A percentile compares a stretch with the other conserved stretches of the same genome.
Evolutionary conservation across 2,888 invertebrate species (phyloP).

Genomic region (Xestia c-nigrum): DNA sequence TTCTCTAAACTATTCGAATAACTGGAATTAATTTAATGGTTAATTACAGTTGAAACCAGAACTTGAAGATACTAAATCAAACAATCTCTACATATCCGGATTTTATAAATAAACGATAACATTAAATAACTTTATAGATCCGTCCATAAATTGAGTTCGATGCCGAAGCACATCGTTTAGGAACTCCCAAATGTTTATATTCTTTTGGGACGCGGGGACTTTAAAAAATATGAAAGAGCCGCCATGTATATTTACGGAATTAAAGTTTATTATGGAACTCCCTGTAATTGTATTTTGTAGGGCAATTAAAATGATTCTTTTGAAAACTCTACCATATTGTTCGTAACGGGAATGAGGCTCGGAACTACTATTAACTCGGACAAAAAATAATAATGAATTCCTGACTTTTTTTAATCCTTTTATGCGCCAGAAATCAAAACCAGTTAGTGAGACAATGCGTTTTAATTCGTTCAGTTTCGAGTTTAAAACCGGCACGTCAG

Average conservation of each 20-base stretch:
- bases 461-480: slow-evolving; percentile 54
- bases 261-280: slow-evolving; percentile 41
- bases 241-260: slow-evolving; percentile 36
- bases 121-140: slow-evolving; percentile 34
- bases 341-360: slow-evolving; percentile 64
- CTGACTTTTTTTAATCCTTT: slow-evolving; percentile 72
- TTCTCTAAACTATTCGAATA: background rate
- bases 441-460: slow-evolving; percentile 77
- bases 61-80: background rate
- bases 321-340: slow-evolving; percentile 59
- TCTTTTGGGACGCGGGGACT: slow-evolving; percentile 39
- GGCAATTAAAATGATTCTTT: slow-evolving; percentile 62
- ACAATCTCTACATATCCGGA: background rate
- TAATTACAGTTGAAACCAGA: background rate
- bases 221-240: slow-evolving; percentile 44
- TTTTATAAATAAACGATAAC: slow-evolving; percentile 29
- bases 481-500: slow-evolving; percentile 43
- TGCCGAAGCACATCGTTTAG: slow-evolving; percentile 39
- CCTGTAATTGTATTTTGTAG: slow-evolving; percentile 46
- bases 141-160: slow-evolving; percentile 28
- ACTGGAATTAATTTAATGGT: background rate
- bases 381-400: slow-evolving; percentile 76
- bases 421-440: slow-evolving; percentile 68
- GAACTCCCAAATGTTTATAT: slow-evolving; percentile 42
- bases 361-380: slow-evolving; percentile 71